phyloP scores from a whole-genome alignment of 2,113 vertebrate species.

The Petroica traversi region DNA sequence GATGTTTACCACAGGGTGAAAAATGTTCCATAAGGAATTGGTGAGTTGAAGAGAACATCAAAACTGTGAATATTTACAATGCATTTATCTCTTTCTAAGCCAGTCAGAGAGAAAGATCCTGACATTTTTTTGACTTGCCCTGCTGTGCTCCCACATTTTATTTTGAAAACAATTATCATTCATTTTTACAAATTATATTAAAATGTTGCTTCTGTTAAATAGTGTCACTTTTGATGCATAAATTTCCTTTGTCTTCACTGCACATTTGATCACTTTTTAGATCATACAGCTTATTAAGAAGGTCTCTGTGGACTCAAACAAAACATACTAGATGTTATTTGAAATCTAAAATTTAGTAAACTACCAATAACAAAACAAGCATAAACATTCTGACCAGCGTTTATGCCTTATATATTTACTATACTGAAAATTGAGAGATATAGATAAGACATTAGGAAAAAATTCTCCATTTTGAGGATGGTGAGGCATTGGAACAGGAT shows the following conservation, averaged over 20 bases:
- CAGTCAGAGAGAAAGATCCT: neutral
- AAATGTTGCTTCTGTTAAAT: slow-evolving; percentile 4
- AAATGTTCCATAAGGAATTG: neutral
- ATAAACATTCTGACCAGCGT: neutral
- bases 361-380: neutral
- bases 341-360: neutral
- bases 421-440: neutral
- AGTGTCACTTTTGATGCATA: neutral
- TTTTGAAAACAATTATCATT: slow-evolving; percentile 22
- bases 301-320: neutral
- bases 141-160: neutral
- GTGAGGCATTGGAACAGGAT: neutral
- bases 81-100: neutral
- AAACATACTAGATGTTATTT: neutral
- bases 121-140: neutral
- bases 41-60: neutral
- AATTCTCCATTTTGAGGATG: neutral
- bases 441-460: neutral
- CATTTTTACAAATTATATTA: neutral
- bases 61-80: slow-evolving; percentile 20
- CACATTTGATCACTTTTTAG: neutral
- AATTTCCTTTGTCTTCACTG: neutral
- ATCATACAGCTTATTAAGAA: neutral
- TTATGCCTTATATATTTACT: fast-evolving
- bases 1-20: neutral